Conservation (phyloP, 2,888 invertebrate species). For the Tubulanus polymorphus region DNA sequence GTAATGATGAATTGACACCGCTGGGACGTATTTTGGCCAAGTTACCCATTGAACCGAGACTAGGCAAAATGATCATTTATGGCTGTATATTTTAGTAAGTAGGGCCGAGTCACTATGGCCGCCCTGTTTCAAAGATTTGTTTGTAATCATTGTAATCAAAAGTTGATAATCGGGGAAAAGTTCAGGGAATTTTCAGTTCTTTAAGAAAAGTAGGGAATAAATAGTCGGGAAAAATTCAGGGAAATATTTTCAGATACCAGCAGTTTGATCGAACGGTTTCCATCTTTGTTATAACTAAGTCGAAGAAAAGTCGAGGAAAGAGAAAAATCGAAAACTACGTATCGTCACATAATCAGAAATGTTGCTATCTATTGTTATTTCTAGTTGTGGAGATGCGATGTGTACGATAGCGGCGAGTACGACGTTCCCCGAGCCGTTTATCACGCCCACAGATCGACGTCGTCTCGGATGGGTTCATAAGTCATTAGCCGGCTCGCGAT, state of each 20-base stretch:
- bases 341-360: background rate
- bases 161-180: too few relatives aligned
- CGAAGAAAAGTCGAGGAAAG: background rate
- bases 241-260: too few relatives aligned
- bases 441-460: slow-evolving; percentile 58
- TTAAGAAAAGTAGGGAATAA: too few relatives aligned
- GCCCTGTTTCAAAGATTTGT: too few relatives aligned
- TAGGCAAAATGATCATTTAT: slow-evolving; percentile 95
- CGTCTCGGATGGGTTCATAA: slow-evolving; percentile 80
- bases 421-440: slow-evolving; percentile 92
- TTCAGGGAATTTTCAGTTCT: too few relatives aligned
- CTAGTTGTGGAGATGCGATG: slow-evolving; percentile 80
- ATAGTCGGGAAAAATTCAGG: too few relatives aligned
- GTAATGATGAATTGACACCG: slow-evolving; percentile 82
- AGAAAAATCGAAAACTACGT: background rate
- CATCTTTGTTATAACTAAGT: too few relatives aligned
- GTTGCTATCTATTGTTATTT: background rate
- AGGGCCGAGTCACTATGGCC: too few relatives aligned
- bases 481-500: slow-evolving; percentile 78
- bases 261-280: too few relatives aligned
- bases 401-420: slow-evolving; percentile 94
- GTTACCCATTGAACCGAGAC: slow-evolving; percentile 89
- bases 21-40: slow-evolving; percentile 89
- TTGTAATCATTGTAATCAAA: too few relatives aligned
- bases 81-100: slow-evolving; percentile 73